phyloP scores from a whole-genome alignment of 2,113 vertebrate genomes.

The Montifringilla adamsi region DNA sequence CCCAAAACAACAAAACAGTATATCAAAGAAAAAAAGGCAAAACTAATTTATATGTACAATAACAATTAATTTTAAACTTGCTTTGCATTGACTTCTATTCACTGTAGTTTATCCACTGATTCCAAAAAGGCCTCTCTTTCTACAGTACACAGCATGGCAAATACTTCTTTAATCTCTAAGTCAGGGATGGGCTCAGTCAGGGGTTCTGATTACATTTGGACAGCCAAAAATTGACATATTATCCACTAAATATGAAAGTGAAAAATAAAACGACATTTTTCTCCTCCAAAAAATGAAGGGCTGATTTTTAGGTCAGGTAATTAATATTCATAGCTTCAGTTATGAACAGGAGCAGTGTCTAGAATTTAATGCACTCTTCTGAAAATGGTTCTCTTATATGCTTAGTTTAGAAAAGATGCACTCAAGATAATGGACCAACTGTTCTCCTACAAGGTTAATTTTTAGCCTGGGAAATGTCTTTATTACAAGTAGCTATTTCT shows the following conservation, averaged over 20 bases:
- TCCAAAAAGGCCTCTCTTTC: neutral
- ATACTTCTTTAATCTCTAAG: neutral
- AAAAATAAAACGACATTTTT: neutral
- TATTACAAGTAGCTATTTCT: neutral
- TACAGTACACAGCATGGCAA: neutral
- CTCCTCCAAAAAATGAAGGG: neutral
- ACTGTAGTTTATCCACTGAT: neutral
- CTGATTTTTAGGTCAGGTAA: neutral
- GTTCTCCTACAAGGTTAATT: conserved; percentile 17
- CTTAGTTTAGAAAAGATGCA: neutral
- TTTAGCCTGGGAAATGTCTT: conserved; percentile 23
- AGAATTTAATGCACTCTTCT: neutral
- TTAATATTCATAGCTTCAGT: conserved; percentile 5
- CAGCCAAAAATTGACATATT: neutral
- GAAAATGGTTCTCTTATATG: neutral
- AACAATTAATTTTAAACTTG: neutral
- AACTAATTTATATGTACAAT: neutral
- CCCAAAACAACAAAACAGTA: neutral
- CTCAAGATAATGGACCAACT: conserved; percentile 1
- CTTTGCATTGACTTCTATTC: neutral
- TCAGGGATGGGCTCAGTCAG: neutral
- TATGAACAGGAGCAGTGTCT: neutral
- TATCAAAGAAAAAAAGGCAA: neutral
- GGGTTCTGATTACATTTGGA: neutral
- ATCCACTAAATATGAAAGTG: neutral